phyloP scores from a whole-genome alignment of 1,140 invertebrate species.

The Araneus ventricosus region DNA sequence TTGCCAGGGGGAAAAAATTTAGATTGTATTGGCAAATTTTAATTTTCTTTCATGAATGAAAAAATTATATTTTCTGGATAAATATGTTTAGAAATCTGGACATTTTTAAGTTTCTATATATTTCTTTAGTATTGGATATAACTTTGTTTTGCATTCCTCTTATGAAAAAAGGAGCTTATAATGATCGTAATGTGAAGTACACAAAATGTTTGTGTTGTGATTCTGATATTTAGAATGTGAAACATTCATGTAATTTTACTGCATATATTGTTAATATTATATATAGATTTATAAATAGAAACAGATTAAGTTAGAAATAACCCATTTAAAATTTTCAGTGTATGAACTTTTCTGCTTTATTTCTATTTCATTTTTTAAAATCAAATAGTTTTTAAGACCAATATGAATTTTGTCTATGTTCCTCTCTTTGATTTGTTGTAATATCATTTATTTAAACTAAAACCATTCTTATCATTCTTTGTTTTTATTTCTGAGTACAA shows the following conservation, averaged over 20 bases:
- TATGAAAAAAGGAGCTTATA: constrained; percentile 55
- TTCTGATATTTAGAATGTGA: constrained; percentile 50
- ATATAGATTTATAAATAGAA: constrained; percentile 53
- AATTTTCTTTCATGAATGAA: neutral
- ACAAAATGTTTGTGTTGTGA: constrained; percentile 60
- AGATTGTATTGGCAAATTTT: neutral
- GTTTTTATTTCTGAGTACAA: constrained; percentile 62
- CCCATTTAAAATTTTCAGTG: constrained; percentile 18
- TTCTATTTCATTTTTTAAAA: neutral
- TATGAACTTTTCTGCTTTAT: neutral
- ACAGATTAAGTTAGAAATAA: constrained; percentile 24
- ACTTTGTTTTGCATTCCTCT: constrained; percentile 61
- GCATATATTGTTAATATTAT: constrained; percentile 67
- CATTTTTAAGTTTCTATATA: neutral
- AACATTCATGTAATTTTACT: constrained; percentile 65
- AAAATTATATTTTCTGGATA: neutral
- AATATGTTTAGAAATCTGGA: neutral
- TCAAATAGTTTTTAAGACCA: neutral
- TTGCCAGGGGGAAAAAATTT: too few relatives aligned
- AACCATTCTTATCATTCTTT: constrained; percentile 3
- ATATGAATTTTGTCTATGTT: constrained; percentile 27
- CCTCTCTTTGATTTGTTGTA: constrained; percentile 28
- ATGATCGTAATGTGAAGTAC: constrained; percentile 45
- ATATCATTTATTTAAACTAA: constrained; percentile 6
- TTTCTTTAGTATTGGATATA: constrained; percentile 21